A percentile compares a stretch with the other conserved stretches of the same genome.
phyloP scores from a whole-genome alignment of 92 coral and sea anemone genomes.

The Parazoanthus darwini region DNA sequence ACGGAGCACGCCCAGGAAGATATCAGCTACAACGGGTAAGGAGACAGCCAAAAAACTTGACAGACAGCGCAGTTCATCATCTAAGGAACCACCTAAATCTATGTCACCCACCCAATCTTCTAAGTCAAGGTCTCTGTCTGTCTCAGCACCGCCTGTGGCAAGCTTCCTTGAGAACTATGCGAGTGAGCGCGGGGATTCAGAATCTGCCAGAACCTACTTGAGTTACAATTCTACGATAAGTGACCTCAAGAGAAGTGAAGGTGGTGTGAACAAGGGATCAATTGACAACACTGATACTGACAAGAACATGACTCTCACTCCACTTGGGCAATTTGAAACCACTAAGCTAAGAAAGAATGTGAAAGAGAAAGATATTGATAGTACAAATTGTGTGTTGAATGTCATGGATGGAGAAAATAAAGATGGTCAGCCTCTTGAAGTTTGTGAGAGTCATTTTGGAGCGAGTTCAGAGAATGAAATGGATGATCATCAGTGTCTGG shows the following conservation, averaged over 20 bases:
- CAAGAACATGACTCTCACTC: conserved; percentile 19
- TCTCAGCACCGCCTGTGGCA: conserved; percentile 16
- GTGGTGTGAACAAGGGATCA: conserved; percentile 8
- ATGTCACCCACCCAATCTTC: conserved; percentile 7
- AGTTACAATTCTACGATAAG: conserved; percentile 60
- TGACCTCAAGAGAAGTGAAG: conserved; percentile 31
- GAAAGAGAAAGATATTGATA: background rate
- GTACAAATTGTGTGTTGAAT: background rate
- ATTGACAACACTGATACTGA: background rate
- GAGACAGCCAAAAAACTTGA: conserved; percentile 18
- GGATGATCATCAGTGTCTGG: background rate
- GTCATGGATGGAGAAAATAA: background rate
- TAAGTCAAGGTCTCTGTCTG: conserved; percentile 4
- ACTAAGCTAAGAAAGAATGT: background rate
- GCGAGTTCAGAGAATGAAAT: background rate
- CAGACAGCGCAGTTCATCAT: conserved; percentile 34
- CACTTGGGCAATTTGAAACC: conserved; percentile 14
- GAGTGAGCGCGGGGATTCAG: conserved; percentile 19
- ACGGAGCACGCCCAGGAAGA: conserved; percentile 18
- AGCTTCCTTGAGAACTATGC: conserved; percentile 27
- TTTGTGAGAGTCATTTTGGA: conserved; percentile 43
- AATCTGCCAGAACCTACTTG: conserved; percentile 62
- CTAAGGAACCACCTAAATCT: conserved; percentile 50
- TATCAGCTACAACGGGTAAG: conserved; percentile 38
- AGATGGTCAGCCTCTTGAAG: background rate